Base-by-base conservation (phyloP, 2,888 invertebrate genomes). In the Nemotelus pantherinus region DNA sequence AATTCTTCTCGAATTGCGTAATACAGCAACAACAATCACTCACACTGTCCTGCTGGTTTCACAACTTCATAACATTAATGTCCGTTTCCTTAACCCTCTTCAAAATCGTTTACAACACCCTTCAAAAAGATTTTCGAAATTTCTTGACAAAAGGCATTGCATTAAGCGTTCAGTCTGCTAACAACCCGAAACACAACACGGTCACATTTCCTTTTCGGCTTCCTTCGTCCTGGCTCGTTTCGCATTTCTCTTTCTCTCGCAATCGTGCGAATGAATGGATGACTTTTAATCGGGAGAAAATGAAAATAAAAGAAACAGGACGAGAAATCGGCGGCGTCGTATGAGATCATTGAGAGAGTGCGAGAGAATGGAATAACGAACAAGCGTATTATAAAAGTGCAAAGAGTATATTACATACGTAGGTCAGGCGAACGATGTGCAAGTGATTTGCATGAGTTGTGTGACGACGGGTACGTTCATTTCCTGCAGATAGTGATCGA, bases 41-140 rank as follows among this genome's bases (percentile, higher is more conserved):
- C 50, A 45, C 1, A 25, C 25, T 25, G 25, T 47, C 70, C 53
- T 55, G 48, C 48, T n/a, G 41, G n/a, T 53, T 70, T 70, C 70
- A 70, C 70, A 55, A 70, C 70, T 70, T 70, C 70, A 70, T 70
- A 70, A 70, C 70, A 70, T 55, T 55, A 70, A 70, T 70, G 70
- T 70, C 70, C 70, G 44, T 70, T 70, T 53, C 70, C 55, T 53
- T 70, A 70, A 70, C 70, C 70, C 70, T 70, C 48, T 74, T 74
- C 60, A 60, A 74, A 25, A 74, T 74, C 74, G 60, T 74, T 50
- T 74, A 60, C 41, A 60, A 48, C 74, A 74, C 57, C 10, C 48
- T 43, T 57, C 63, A 74, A 60, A 63, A 70, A 70, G 50, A 50
- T 50, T 70, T 63, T 70, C 55, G 53, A 25, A 70, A 70, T 55